A percentile compares a stretch with the other conserved stretches of the same genome.
phyloP scores from a whole-genome alignment of 2,113 vertebrate genomes.

The Noturus placidus region DNA sequence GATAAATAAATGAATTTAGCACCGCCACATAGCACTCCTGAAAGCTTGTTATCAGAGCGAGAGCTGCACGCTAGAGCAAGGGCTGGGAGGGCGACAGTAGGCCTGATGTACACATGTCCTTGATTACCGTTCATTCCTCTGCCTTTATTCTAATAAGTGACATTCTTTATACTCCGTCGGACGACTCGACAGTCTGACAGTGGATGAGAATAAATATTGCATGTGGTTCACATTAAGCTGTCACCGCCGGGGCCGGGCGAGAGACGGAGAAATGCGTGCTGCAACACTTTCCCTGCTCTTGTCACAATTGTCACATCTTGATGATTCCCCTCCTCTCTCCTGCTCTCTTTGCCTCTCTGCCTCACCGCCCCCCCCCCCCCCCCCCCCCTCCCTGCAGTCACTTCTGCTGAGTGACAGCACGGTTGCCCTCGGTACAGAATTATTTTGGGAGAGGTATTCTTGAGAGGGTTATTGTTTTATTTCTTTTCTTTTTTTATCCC shows the following conservation, averaged over 20 bases:
- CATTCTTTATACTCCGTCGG: conserved; percentile 98
- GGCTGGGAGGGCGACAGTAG: conserved; percentile 83
- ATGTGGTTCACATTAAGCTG: conserved; percentile 99
- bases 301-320: conserved; percentile 96
- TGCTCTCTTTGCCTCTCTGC: conserved; percentile 59
- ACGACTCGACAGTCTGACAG: conserved; percentile 99
- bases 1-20: conserved; percentile 97
- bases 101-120: conserved; percentile 99
- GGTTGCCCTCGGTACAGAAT: conserved; percentile 83
- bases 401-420: conserved; percentile 70
- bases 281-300: conserved; percentile 93
- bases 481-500: conserved; percentile 61
- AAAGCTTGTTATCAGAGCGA: conserved; percentile 97
- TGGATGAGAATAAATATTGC: conserved; percentile 99
- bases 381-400: conserved; percentile 65
- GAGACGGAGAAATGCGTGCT: conserved; percentile 85
- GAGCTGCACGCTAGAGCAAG: conserved; percentile 92
- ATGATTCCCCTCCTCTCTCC: conserved; percentile 62
- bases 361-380: conserved; percentile 19
- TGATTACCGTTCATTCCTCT: conserved; percentile 99
- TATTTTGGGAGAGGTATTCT: conserved; percentile 71
- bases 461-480: conserved; percentile 63
- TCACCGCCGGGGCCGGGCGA: conserved; percentile 87
- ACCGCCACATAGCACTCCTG: conserved; percentile 87
- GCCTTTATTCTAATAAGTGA: conserved; percentile 99